Evolutionary conservation across 2,113 vertebrate genomes (phyloP), one percentile per base, ranked within the genome.

Genomic region (Excalfactoria chinensis): DNA sequence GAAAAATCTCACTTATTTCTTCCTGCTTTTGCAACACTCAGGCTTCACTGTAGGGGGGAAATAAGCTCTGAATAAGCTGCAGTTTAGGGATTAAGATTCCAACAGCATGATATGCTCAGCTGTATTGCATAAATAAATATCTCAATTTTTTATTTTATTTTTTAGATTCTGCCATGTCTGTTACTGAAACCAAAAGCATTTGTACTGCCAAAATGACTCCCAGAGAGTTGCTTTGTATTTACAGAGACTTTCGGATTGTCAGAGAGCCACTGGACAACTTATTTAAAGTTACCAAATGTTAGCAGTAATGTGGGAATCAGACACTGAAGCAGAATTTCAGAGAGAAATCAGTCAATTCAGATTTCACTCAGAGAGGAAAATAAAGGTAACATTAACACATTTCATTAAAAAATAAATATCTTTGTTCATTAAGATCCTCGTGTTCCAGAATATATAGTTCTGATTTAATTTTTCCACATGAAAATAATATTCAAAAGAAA

Each of bases 61-160:
- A 81, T 34, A 84, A 91, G 30, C 37, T 93, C 53, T 48, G 89
- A 92, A 93, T 90, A 76, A 91, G 73, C 53, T 62, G 35, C 7
- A 86, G 43, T 90, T 92, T 79, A 78, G 90, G 91, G 95, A 95
- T 93, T 95, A 95, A 95, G 95, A 83, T 32, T 51, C 86, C 86
- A 95, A 84, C 89, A 93, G 91, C 69, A 85, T 84, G 92, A 92
- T 95, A 87, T 23, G 92, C 44, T 87, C 83, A 91, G 97, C 97
- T 93, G 58, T 85, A 69, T 71, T 96, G 55, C 82, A 90, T 92
- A 97, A 97, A 97, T 97, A 98, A 98, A 97, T 95, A 96, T 76
- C 93, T 72, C 51, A 12, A 11, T 25, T 35, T 6, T 60, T 22
- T 16, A 28, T 22, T 26, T 51, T 49, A 3, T 23, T 35, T 97